Percentiles rank a stretch among this genome's conserved stretches.
Conservation (phyloP, 2,888 invertebrate species). For the Lasioglossum figueresi region DNA sequence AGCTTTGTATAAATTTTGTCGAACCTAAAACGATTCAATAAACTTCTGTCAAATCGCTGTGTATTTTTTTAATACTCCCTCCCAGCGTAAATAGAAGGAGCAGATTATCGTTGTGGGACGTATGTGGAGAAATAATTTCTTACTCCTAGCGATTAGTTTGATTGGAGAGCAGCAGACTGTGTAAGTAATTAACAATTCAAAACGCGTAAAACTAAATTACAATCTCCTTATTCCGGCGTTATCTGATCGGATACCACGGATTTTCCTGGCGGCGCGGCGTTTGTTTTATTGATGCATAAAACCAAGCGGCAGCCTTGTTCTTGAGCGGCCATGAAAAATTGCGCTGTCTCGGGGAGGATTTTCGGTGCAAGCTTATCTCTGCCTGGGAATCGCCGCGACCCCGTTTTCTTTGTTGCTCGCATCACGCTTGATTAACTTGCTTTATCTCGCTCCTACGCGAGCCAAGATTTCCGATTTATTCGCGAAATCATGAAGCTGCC, state of each 20-base stretch:
- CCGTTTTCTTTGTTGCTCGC: constrained; percentile 40
- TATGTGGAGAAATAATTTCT: not conserved
- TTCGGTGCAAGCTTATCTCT: constrained; percentile 37
- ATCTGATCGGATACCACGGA: constrained; percentile 2
- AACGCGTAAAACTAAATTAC: not conserved
- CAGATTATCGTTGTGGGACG: not conserved
- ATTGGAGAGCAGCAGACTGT: not conserved
- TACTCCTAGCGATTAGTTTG: too few relatives aligned
- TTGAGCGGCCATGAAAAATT: constrained; percentile 40
- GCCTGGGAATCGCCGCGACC: constrained; percentile 33
- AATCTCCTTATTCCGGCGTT: not conserved
- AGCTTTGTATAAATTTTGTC: not conserved
- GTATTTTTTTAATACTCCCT: too few relatives aligned
- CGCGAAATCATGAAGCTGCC: not conserved
- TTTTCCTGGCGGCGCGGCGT: not conserved
- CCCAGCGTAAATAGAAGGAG: not conserved
- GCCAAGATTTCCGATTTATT: constrained; percentile 25
- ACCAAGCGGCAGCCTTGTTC: constrained; percentile 27
- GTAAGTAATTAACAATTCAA: not conserved
- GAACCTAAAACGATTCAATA: too few relatives aligned
- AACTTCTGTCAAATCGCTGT: too few relatives aligned
- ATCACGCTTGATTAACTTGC: constrained; percentile 48
- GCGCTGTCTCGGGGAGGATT: constrained; percentile 41
- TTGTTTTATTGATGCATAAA: constrained; percentile 43
- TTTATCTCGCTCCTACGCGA: constrained; percentile 36